Percentiles rank a stretch among this genome's conserved stretches.
These are phyloP conservation scores for Drosophila demipolita DNA, from an alignment of 2,888 invertebrate species.

Conservation along the genomic window DNA sequence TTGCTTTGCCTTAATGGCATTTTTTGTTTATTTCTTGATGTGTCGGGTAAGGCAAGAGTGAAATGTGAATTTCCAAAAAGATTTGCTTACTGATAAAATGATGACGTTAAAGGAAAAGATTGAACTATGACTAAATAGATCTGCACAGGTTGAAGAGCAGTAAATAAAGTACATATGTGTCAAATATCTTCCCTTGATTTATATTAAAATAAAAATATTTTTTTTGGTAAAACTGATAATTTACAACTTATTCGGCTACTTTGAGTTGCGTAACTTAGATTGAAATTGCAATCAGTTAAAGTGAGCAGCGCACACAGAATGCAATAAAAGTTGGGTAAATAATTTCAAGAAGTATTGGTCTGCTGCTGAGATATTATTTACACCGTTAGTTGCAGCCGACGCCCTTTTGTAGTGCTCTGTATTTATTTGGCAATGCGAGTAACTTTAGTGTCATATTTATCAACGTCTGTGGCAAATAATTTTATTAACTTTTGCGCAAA, in stretches of 20 bases:
- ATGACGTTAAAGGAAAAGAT: slow-evolving; percentile 1
- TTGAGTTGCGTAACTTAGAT: not conserved
- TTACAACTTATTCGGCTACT: not conserved
- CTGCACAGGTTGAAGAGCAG: not conserved
- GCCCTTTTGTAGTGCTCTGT: slow-evolving; percentile 48
- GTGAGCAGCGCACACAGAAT: slow-evolving; percentile 27
- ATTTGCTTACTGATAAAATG: not conserved
- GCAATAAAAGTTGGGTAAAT: slow-evolving; percentile 60
- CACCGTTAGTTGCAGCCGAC: slow-evolving; percentile 43
- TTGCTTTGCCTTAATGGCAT: slow-evolving; percentile 28
- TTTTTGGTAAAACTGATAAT: not conserved
- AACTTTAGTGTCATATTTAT: slow-evolving; percentile 78
- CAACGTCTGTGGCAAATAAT: slow-evolving; percentile 82
- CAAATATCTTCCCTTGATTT: not conserved
- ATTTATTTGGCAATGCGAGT: slow-evolving; percentile 62
- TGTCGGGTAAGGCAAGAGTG: not conserved
- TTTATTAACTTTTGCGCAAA: slow-evolving; percentile 80
- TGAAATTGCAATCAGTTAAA: slow-evolving; percentile 36
- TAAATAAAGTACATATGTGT: too few species aligned
- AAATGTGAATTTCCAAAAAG: not conserved
- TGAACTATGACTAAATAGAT: slow-evolving; percentile 7
- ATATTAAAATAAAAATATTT: not conserved
- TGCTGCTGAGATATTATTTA: slow-evolving; percentile 31
- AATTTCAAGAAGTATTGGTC: slow-evolving; percentile 30
- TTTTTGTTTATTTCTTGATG: slow-evolving; percentile 15